Evolutionary conservation across 1,140 invertebrate genomes (phyloP), one percentile per base, ranked within the genome.

Genomic region (Drosophila athabasca): DNA sequence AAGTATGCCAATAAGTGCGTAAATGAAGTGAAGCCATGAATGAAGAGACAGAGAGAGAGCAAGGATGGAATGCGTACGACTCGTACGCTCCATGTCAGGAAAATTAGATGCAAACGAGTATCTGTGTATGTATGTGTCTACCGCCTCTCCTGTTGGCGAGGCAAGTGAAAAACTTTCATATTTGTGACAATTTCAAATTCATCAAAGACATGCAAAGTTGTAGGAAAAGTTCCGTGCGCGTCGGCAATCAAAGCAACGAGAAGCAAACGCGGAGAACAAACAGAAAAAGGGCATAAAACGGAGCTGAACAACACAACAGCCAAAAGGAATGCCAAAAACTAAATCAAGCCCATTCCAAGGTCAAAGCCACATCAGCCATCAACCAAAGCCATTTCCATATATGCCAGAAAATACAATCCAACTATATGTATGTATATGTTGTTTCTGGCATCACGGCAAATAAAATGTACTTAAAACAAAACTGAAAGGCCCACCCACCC

Each of bases 161-260:
- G 75, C 65, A 83, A 84, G 76, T 89, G 72, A 79, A 88, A 89
- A 83, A 89, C 75, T 83, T 89, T 87, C 79, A 79, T 76, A 83
- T 87, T 87, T 87, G 83, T 87, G 83, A 87, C 83, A 87, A 87
- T 87, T 87, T 87, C 83, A 87, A 87, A 87, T 87, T 87, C 83
- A 87, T 89, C 84, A 88, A 89, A 88, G 79, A 83, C 83, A 88
- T 88, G 83, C 83, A 84, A 88, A 88, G 76, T 76, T 87, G 57
- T 60, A 62, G 54, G 58, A 76, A 79, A 83, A 73, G 62, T 88
- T 69, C 58, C 83, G 83, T 87, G 83, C 79, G 72, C 84, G 67
- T 62, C 66, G 76, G 83, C 84, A 87, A 87, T 87, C 83, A 88
- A 87, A 61, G 67, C 61, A 74, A 8, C 8, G 29, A 31, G 29